Evolutionary conservation across 2,797 vertebrate species (phyloP), one percentile per base, ranked within the genome.

Genomic region (Balearica regulorum): DNA sequence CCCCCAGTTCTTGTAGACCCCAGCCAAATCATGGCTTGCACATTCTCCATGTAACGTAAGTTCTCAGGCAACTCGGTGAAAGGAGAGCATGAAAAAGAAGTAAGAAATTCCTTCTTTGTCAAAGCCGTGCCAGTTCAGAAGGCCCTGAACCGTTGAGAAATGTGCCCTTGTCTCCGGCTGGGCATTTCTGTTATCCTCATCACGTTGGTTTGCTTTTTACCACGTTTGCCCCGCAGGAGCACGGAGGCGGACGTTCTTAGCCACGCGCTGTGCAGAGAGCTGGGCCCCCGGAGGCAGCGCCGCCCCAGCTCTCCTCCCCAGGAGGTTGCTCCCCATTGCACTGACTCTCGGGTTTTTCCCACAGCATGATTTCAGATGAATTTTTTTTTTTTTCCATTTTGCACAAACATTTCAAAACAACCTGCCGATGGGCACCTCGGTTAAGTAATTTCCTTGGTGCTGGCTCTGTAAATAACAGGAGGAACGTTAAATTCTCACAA

Each of bases 381-480:
- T 3, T 5, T 10, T 75, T 64, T 31, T 43, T 35, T 33, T 49
- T 21, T 21, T 48, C 13, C 1, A 0, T 61, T 79, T 70, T 51
- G 44, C 78, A 48, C 65, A 29, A 54, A 58, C 33, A 25, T 96
- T 97, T 96, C 96, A 85, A 94, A 97, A 97, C 82, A 87, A 48
- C 51, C 48, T 28, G 46, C 49, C 75, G 81, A 37, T 11, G 35
- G 48, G 66, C 16, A 5, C 79, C 48, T 66, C 9, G 2, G 26
- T 94, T 88, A 61, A 57, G 93, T 75, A 94, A 87, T 54, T 97
- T 93, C 85, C 89, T 73, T 44, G 73, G 84, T 19, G 20, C 24
- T 19, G 83, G 26, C 69, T 87, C 58, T 68, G 83, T 90, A 91
- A 97, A 88, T 93, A 71, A 62, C 55, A 44, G 31, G 44, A 90